A percentile compares a stretch with the other conserved stretches of the same genome.
phyloP scores from a whole-genome alignment of 2,113 vertebrate species.

The Trinectes maculatus region DNA sequence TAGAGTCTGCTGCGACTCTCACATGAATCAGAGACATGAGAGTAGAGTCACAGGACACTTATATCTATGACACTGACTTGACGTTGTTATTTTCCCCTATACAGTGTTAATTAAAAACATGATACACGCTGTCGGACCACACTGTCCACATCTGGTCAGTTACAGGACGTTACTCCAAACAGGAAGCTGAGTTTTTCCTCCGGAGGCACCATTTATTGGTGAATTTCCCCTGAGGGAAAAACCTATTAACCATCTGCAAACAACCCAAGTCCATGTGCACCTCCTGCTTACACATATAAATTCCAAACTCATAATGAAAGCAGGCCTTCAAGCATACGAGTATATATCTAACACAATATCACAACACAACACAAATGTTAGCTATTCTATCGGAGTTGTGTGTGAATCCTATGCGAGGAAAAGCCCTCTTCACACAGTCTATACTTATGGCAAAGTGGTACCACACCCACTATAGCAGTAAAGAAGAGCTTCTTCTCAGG shows the following conservation, averaged over 20 bases:
- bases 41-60: too few species aligned
- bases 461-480: too few species aligned
- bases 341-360: neutral
- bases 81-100: too few species aligned
- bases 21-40: too few species aligned
- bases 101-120: too few species aligned
- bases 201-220: slow-evolving; percentile 27
- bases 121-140: neutral
- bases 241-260: slow-evolving; percentile 11
- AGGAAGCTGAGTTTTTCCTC: slow-evolving; percentile 52
- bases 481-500: too few species aligned
- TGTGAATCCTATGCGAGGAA: too few species aligned
- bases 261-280: slow-evolving; percentile 3
- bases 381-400: neutral
- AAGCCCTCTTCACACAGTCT: too few species aligned
- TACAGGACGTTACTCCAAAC: slow-evolving; percentile 42
- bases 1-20: too few species aligned
- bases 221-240: slow-evolving; percentile 21
- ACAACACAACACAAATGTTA: neutral
- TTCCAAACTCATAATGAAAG: slow-evolving; percentile 4
- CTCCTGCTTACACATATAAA: slow-evolving; percentile 25
- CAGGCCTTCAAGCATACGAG: neutral
- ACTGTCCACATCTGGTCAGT: slow-evolving; percentile 1
- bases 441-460: too few species aligned
- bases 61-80: too few species aligned